Percentiles rank a stretch among this genome's conserved stretches.
Conservation (phyloP, 2,113 vertebrate genomes). For the Isurus oxyrinchus region DNA sequence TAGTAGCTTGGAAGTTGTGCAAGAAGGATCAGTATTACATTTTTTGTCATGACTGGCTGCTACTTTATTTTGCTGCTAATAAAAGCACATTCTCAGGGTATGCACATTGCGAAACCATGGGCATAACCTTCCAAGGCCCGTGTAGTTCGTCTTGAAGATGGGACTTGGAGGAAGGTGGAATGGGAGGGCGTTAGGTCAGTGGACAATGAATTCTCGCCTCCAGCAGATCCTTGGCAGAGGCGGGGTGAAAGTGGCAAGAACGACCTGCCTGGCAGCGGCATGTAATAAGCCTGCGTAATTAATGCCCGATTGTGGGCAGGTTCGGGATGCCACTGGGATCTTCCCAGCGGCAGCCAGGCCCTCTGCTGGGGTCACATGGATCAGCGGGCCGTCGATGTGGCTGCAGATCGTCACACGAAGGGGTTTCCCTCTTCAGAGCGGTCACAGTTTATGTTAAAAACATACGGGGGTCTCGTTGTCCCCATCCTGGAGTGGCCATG, state of each 20-base stretch:
- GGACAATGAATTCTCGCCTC: neutral
- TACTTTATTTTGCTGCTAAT: neutral
- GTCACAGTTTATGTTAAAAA: neutral
- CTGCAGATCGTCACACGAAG: neutral
- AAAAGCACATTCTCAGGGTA: neutral
- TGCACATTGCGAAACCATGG: neutral
- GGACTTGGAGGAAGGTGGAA: neutral
- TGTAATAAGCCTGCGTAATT: too few relatives aligned
- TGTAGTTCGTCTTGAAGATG: neutral
- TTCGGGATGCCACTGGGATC: too few relatives aligned
- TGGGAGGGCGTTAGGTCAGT: neutral
- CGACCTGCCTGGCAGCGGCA: too few relatives aligned
- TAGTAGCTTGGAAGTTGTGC: neutral
- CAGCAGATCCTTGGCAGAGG: too few relatives aligned
- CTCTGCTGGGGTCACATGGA: too few relatives aligned
- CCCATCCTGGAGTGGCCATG: too few relatives aligned
- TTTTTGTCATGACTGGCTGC: neutral
- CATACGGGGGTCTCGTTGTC: neutral
- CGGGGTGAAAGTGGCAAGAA: too few relatives aligned
- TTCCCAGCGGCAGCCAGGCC: too few relatives aligned
- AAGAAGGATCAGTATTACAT: neutral
- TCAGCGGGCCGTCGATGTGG: too few relatives aligned
- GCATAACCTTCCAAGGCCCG: neutral
- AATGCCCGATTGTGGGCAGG: too few relatives aligned
- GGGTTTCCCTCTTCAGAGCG: neutral